phyloP scores from a whole-genome alignment of 2,113 vertebrate species.

The Gadus macrocephalus region DNA sequence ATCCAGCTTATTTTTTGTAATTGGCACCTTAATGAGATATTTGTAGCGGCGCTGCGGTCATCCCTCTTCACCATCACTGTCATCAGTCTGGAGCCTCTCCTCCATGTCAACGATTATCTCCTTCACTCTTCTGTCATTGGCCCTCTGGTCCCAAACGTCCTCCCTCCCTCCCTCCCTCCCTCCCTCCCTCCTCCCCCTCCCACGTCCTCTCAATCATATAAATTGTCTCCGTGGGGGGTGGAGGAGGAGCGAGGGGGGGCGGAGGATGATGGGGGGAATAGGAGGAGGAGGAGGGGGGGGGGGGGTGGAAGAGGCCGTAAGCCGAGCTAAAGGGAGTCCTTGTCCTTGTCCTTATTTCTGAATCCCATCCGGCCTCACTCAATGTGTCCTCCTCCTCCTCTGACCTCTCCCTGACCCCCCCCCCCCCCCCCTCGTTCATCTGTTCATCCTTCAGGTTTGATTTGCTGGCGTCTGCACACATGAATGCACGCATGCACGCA shows the following conservation, averaged over 20 bases:
- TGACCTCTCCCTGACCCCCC: constrained; percentile 15
- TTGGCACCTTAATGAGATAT: no score
- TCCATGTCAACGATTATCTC: no score
- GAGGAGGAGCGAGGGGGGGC: no score
- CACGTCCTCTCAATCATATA: background rate
- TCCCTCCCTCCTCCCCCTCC: background rate
- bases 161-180: background rate
- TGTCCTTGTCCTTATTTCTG: constrained; percentile 19
- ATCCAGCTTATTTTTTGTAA: no score
- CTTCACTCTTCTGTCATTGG: no score
- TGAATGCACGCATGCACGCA: background rate
- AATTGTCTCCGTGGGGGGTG: background rate
- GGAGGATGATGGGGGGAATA: background rate
- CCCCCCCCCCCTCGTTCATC: background rate
- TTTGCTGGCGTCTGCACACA: background rate
- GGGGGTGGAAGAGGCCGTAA: background rate
- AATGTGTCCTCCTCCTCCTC: constrained; percentile 22
- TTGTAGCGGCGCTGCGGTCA: no score
- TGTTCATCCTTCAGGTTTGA: constrained; percentile 32
- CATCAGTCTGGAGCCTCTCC: no score
- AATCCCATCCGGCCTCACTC: background rate
- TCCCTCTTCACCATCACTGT: no score
- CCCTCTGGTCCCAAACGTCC: background rate
- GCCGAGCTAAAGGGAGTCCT: constrained; percentile 17
- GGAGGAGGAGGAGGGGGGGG: background rate